A percentile compares a stretch with the other conserved stretches of the same genome.
phyloP scores from a whole-genome alignment of 1,140 invertebrate genomes.

The Drosophila bipectinata region DNA sequence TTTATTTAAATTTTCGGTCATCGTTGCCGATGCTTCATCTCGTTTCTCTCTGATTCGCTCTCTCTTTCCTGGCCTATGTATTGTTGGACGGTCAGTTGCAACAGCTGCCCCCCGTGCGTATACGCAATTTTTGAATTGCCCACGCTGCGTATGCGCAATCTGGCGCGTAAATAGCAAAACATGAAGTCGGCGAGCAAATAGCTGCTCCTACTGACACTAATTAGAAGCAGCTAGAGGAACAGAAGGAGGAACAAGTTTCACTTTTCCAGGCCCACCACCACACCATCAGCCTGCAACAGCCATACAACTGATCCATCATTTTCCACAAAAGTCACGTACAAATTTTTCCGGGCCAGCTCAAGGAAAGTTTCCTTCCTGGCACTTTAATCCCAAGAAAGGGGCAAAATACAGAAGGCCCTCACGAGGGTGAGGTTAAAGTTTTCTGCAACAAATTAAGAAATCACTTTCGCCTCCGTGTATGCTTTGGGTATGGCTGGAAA shows the following conservation, averaged over 20 bases:
- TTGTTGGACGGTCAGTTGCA: conserved; percentile 42
- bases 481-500: conserved; percentile 5
- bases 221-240: conserved; percentile 32
- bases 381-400: conserved; percentile 55
- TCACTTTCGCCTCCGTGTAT: conserved; percentile 58
- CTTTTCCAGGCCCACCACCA: conserved; percentile 33
- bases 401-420: background rate
- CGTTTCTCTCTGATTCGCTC: conserved; percentile 1
- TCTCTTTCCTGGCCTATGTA: conserved; percentile 26
- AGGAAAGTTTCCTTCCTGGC: conserved; percentile 66
- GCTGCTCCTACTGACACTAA: conserved; percentile 54
- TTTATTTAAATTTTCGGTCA: conserved; percentile 76
- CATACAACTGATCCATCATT: conserved; percentile 70
- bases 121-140: conserved; percentile 59
- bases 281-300: conserved; percentile 1
- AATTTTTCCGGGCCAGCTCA: conserved; percentile 13
- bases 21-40: conserved; percentile 10
- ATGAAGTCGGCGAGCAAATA: conserved; percentile 11
- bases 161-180: conserved; percentile 9
- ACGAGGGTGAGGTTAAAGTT: conserved; percentile 19
- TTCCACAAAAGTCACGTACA: conserved; percentile 77
- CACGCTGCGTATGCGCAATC: conserved; percentile 67
- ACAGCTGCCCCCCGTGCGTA: conserved; percentile 65
- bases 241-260: conserved; percentile 56
- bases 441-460: conserved; percentile 75